Base-by-base conservation (phyloP, 2,113 vertebrate genomes). In the Phylloscopus trochilus region DNA sequence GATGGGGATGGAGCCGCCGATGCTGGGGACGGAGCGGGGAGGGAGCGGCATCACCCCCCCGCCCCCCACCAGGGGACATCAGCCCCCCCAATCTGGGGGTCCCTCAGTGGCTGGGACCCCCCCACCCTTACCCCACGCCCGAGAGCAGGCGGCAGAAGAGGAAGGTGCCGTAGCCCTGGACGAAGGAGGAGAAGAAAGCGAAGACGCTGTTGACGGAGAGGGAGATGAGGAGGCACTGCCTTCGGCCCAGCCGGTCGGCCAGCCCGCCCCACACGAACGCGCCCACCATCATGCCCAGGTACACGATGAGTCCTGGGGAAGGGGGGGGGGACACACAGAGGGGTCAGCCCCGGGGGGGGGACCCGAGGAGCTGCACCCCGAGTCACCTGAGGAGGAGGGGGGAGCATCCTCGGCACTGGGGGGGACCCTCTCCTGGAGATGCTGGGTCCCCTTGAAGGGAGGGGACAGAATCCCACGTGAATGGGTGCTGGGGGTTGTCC, bases 161-260 rank as follows among this genome's bases (percentile, higher is more conserved):
- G 98, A 99, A 99, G 69, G 99, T 99, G 97, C 98, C 98, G 35
- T 99, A 99, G 89, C 99, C 99, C 97, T 99, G 99, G 84, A 99
- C 99, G 46, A 99, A 99, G 90, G 99, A 99, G 41, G 99, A 99
- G 98, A 99, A 99, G 98, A 99, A 99, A 97, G 99, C 99, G 53
- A 99, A 99, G 94, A 99, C 98, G 24, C 99, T 99, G 98, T 99
- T 99, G 98, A 99, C 99, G 30, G 99, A 99, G 78, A 99, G 99
- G 8, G 99, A 99, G 97, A 99, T 99, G 97, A 99, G 99, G 22
- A 99, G 98, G 75, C 99, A 99, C 97, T 99, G 99, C 76, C 98
- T 96, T 35, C 99, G 98, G 43, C 99, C 99, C 24, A 99, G 98
- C 46, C 99, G 98, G 93, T 99, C 99, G 1, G 99, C 99, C 97